A percentile compares a stretch with the other conserved stretches of the same genome.
phyloP scores from a whole-genome alignment of 2,113 vertebrate species.

The Fulica atra region DNA sequence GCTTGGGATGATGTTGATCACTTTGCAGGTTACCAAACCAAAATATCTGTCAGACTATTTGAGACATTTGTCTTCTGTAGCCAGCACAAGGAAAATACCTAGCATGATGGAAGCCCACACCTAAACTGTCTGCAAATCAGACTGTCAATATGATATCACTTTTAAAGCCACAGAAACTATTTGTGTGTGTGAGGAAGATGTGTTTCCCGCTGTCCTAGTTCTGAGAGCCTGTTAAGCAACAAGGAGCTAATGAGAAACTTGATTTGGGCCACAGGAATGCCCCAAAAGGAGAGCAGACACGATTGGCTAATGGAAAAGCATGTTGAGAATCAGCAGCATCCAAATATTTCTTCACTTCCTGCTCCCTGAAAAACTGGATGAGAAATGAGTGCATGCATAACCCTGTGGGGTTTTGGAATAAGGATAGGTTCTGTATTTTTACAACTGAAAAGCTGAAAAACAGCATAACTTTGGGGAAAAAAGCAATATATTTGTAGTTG shows the following conservation, averaged over 20 bases:
- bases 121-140: slow-evolving; percentile 20
- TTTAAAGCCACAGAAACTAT: background rate
- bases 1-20: background rate
- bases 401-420: background rate
- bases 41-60: background rate
- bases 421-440: background rate
- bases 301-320: background rate
- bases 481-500: background rate
- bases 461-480: background rate
- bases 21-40: background rate
- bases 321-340: accelerated
- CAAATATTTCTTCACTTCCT: background rate
- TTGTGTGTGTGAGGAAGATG: background rate
- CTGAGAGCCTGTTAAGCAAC: background rate
- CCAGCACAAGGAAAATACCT: background rate
- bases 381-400: background rate
- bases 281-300: background rate
- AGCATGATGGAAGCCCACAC: slow-evolving; percentile 5
- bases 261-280: background rate
- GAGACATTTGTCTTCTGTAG: background rate
- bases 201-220: background rate
- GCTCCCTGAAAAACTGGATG: background rate
- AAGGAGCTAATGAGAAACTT: background rate
- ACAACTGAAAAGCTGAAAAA: background rate
- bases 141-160: background rate